These are phyloP conservation scores for Diceros bicornis DNA, from an alignment of 2,797 vertebrate genomes.

Conservation along the genomic window DNA sequence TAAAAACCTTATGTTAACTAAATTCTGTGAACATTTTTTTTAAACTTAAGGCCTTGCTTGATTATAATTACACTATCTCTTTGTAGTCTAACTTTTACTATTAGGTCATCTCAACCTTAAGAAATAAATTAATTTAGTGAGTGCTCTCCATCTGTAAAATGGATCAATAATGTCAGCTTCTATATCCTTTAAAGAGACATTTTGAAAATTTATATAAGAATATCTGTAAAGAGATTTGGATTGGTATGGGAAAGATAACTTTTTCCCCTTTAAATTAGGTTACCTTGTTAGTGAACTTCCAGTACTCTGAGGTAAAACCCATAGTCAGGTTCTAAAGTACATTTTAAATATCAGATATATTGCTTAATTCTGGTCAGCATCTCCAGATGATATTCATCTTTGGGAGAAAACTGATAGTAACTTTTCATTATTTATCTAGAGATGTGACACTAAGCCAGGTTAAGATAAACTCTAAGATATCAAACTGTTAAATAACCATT, in stretches of 20 bases:
- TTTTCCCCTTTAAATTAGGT: background rate
- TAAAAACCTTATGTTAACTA: background rate
- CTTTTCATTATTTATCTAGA: constrained; percentile 47
- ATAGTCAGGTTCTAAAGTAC: background rate
- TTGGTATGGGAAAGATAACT: background rate
- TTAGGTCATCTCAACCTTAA: constrained; percentile 37
- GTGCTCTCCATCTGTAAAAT: background rate
- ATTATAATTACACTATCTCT: background rate
- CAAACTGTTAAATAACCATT: constrained; percentile 17
- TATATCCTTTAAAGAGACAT: background rate
- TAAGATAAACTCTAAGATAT: background rate
- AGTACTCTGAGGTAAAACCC: background rate
- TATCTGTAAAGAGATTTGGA: constrained; percentile 24
- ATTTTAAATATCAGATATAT: constrained; percentile 32
- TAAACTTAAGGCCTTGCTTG: background rate
- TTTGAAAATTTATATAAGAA: background rate
- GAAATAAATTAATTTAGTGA: background rate
- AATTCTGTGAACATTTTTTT: background rate
- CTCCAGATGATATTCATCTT: constrained; percentile 1
- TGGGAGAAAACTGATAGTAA: constrained; percentile 42
- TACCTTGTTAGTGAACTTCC: background rate
- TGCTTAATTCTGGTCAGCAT: background rate
- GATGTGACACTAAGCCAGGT: background rate
- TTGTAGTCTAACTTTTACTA: constrained; percentile 7
- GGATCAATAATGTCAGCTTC: background rate